A percentile compares a stretch with the other conserved stretches of the same genome.
Evolutionary conservation across 2,888 invertebrate genomes (phyloP).

Genomic region (Dusona sp.): DNA sequence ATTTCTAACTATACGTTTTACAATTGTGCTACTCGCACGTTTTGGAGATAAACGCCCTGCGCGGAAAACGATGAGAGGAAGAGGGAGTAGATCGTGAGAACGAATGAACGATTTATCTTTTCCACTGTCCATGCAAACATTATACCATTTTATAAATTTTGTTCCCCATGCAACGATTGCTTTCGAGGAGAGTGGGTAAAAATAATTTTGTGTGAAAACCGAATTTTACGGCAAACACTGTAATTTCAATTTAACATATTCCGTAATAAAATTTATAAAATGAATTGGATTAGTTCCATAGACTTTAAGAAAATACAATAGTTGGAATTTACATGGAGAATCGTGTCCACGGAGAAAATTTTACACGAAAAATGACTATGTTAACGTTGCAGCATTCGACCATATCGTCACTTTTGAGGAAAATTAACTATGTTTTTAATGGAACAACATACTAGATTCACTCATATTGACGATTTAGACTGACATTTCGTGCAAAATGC

Average conservation of each 20-base stretch:
- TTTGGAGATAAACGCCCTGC: slow-evolving; percentile 18
- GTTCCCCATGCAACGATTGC: neutral
- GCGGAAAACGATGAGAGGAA: slow-evolving; percentile 12
- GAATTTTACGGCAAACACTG: neutral
- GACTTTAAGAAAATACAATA: neutral
- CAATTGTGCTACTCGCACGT: slow-evolving; percentile 50
- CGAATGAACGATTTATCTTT: slow-evolving; percentile 1
- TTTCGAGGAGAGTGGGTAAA: neutral
- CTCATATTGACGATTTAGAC: too few species aligned
- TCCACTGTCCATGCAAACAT: neutral
- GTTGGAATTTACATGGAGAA: neutral
- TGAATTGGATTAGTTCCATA: neutral
- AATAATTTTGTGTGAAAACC: neutral
- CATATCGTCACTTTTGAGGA: too few species aligned
- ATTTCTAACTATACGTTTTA: slow-evolving; percentile 26
- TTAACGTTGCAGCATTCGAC: too few species aligned
- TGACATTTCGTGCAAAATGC: too few species aligned
- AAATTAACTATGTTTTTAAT: too few species aligned
- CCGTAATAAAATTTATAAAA: neutral
- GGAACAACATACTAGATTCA: too few species aligned
- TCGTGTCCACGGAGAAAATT: too few species aligned
- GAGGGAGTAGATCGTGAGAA: neutral
- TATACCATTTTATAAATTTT: neutral
- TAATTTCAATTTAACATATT: neutral
- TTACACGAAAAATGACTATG: too few species aligned